Conservation (phyloP, 2,888 invertebrate genomes). For the Dynastes hyllus region DNA sequence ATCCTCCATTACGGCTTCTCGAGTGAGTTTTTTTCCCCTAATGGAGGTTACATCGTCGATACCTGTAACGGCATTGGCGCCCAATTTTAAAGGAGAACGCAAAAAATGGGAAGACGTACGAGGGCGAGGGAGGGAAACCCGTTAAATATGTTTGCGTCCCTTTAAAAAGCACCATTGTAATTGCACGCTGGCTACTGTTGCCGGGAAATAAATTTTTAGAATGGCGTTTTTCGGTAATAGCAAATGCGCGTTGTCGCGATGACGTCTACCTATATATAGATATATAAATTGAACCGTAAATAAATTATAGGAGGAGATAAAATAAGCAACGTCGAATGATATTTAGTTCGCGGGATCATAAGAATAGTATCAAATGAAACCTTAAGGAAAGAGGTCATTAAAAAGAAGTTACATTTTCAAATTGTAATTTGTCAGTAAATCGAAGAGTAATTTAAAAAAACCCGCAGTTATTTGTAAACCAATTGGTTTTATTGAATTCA, state of each 20-base stretch:
- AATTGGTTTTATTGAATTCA: too few species aligned
- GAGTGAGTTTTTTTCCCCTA: neutral
- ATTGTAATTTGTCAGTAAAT: too few species aligned
- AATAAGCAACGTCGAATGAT: too few species aligned
- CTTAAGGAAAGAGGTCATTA: too few species aligned
- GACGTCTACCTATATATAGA: neutral
- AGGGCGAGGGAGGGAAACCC: neutral
- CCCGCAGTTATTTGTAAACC: too few species aligned
- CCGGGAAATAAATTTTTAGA: conserved; percentile 6
- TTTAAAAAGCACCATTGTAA: conserved; percentile 33
- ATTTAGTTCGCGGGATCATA: too few species aligned
- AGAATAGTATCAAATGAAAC: too few species aligned
- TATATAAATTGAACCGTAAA: too few species aligned
- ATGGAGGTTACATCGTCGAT: neutral
- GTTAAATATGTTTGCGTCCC: conserved; percentile 12
- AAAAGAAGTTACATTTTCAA: too few species aligned
- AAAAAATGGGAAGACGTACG: too few species aligned
- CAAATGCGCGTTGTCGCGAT: neutral
- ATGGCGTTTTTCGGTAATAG: neutral
- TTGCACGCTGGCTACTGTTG: neutral
- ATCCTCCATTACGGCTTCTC: neutral
- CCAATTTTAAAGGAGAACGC: conserved; percentile 1
- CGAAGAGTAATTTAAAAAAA: too few species aligned
- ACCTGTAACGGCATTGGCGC: neutral
- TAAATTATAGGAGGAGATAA: too few species aligned